Evolutionary conservation across 2,888 invertebrate genomes (phyloP).

Genomic region (Epinotia bilunana): DNA sequence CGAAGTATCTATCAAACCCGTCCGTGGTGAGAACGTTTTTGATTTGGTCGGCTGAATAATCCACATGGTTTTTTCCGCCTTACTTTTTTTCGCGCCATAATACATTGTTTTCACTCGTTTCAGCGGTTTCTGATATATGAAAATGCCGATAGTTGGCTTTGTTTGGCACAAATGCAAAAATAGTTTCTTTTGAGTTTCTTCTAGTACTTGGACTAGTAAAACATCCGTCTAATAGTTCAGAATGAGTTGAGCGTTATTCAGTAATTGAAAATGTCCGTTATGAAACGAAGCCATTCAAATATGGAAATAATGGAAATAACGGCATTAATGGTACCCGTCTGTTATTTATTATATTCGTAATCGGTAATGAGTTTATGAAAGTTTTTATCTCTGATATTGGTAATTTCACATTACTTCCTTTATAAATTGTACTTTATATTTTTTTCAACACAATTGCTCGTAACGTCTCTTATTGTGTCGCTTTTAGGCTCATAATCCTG

Average conservation of each 20-base stretch:
- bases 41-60: slow-evolving; percentile 25
- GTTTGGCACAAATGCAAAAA: slow-evolving; percentile 20
- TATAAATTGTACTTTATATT: too few species aligned
- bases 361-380: background rate
- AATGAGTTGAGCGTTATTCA: too few species aligned
- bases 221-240: background rate
- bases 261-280: too few species aligned
- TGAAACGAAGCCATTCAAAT: too few species aligned
- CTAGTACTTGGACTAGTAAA: background rate
- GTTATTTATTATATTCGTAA: background rate
- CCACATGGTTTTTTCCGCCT: too few species aligned
- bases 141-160: slow-evolving; percentile 12
- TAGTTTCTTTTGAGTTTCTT: background rate
- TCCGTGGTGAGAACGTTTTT: background rate
- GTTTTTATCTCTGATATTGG: background rate
- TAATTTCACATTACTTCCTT: too few species aligned
- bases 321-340: too few species aligned
- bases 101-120: slow-evolving; percentile 42
- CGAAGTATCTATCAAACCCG: background rate
- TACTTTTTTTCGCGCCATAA: too few species aligned
- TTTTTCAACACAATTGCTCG: too few species aligned
- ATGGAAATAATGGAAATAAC: too few species aligned
- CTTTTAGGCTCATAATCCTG: too few species aligned
- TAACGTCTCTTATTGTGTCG: too few species aligned
- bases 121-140: slow-evolving; percentile 33